Percentiles rank a stretch among this genome's conserved stretches.
Conservation (phyloP, 2,113 vertebrate species). For the Dinomys branickii region DNA sequence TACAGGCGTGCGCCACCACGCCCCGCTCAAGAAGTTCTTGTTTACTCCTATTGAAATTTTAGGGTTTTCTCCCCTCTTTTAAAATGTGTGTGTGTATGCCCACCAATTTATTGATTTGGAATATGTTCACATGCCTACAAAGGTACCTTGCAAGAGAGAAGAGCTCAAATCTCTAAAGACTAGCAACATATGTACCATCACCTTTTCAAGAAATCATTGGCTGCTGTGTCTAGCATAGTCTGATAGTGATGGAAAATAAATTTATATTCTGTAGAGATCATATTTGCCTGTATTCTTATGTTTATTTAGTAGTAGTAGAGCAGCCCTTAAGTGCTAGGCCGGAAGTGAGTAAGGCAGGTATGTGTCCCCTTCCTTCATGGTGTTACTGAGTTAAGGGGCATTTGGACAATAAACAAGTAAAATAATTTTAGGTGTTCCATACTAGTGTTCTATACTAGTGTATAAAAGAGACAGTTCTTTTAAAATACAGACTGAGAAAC, state of each 20-base stretch:
- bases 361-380: background rate
- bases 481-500: background rate
- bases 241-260: background rate
- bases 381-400: background rate
- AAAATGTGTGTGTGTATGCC: background rate
- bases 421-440: slow-evolving; percentile 5
- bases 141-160: slow-evolving; percentile 45
- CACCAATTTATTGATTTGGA: slow-evolving; percentile 56
- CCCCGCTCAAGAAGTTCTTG: background rate
- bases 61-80: background rate
- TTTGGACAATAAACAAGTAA: background rate
- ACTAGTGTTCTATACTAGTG: background rate
- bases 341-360: background rate
- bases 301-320: background rate
- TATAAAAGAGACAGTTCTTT: background rate
- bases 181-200: background rate
- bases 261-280: background rate
- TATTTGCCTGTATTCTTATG: background rate
- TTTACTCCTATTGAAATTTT: background rate
- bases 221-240: background rate
- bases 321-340: background rate
- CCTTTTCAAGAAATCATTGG: background rate
- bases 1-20: too few relatives aligned
- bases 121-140: background rate
- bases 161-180: background rate